Evolutionary conservation across 2,113 vertebrate genomes (phyloP).

Genomic region (Nyctibius bracteatus): DNA sequence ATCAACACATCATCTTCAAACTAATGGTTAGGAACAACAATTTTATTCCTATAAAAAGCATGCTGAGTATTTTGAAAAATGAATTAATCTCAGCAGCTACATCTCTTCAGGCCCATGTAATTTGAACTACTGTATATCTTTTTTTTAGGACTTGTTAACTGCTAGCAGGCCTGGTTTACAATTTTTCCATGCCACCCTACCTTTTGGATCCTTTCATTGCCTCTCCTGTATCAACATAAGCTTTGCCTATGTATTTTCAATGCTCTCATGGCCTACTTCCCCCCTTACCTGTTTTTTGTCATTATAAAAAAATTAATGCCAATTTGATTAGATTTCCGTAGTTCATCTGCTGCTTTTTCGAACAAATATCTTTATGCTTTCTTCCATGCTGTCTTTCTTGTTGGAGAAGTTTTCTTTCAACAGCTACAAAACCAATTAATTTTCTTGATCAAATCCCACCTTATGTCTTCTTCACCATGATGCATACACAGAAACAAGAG

Average conservation of each 20-base stretch:
- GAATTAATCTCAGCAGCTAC: neutral
- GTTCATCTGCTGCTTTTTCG: neutral
- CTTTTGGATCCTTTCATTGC: neutral
- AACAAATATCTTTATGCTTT: neutral
- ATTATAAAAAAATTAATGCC: neutral
- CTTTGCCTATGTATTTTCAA: neutral
- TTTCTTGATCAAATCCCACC: neutral
- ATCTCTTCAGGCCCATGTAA: neutral
- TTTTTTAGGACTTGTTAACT: neutral
- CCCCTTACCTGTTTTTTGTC: neutral
- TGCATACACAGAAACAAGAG: neutral
- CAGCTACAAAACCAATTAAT: neutral
- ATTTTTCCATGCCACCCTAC: neutral
- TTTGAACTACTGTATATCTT: neutral
- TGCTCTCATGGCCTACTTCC: neutral
- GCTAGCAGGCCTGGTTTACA: neutral
- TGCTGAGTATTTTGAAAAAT: neutral
- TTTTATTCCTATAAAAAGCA: neutral
- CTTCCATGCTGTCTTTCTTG: neutral
- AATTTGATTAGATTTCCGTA: neutral
- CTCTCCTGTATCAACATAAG: neutral
- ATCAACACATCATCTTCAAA: neutral
- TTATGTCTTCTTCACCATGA: neutral
- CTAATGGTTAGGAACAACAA: neutral
- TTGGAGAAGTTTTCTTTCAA: neutral